Evolutionary conservation across 1,140 invertebrate species (phyloP).

Genomic region (Phymastichus coffea): DNA sequence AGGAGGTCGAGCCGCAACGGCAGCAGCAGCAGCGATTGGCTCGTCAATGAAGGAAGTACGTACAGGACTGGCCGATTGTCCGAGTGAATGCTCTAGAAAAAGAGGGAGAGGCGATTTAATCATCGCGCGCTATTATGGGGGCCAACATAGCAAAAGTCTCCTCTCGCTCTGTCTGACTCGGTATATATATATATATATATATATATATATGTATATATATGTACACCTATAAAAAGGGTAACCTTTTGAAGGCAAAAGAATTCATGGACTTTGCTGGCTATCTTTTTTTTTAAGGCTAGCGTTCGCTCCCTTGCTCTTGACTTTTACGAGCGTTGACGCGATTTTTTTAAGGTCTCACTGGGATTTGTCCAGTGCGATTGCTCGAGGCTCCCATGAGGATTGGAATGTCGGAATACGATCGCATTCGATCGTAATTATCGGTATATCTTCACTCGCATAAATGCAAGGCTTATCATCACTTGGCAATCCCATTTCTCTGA

Average conservation of each 20-base stretch:
- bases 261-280: too few species aligned
- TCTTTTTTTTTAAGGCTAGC: too few species aligned
- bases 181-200: neutral
- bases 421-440: conserved; percentile 19
- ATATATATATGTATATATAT: too few species aligned
- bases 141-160: too few species aligned
- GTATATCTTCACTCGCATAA: conserved; percentile 17
- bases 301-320: too few species aligned
- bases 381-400: too few species aligned
- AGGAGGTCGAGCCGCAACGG: neutral
- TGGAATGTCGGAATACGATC: conserved; percentile 19
- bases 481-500: neutral
- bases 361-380: conserved; percentile 25
- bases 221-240: too few species aligned
- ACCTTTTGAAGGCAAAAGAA: too few species aligned
- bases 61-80: conserved; percentile 38
- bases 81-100: conserved; percentile 35
- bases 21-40: conserved; percentile 37
- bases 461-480: conserved; percentile 11
- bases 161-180: neutral
- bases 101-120: conserved; percentile 39
- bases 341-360: conserved; percentile 26
- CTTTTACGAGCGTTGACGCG: conserved; percentile 32
- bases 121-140: conserved; percentile 39
- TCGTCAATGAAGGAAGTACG: conserved; percentile 35